phyloP scores from a whole-genome alignment of 2,113 vertebrate species.

The Panurus biarmicus region DNA sequence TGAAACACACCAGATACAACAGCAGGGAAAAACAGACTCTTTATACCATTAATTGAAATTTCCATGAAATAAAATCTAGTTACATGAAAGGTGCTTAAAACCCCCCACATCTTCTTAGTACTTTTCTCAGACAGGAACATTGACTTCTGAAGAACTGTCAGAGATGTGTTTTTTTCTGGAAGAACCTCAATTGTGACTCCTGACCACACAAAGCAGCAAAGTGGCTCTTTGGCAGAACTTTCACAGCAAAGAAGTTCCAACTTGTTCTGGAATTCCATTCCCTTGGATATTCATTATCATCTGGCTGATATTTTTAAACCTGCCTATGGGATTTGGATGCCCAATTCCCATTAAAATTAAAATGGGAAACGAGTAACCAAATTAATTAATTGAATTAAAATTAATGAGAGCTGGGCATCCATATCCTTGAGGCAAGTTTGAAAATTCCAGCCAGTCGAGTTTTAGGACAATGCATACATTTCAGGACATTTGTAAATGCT shows the following conservation, averaged over 20 bases:
- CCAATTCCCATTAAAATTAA: constrained; percentile 50
- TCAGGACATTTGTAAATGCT: neutral
- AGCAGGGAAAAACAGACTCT: neutral
- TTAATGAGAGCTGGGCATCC: constrained; percentile 45
- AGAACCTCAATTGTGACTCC: neutral
- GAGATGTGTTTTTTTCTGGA: neutral
- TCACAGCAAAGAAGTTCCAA: neutral
- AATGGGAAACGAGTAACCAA: constrained; percentile 33
- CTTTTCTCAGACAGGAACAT: neutral
- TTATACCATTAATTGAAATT: neutral
- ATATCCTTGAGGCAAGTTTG: constrained; percentile 31
- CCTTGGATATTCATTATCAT: constrained; percentile 37
- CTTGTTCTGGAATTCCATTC: neutral
- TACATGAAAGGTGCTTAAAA: neutral
- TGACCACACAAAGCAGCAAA: neutral
- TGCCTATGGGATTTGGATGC: constrained; percentile 41
- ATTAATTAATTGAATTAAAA: constrained; percentile 55
- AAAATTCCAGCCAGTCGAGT: neutral
- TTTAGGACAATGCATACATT: neutral
- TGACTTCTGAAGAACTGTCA: neutral
- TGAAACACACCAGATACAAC: neutral
- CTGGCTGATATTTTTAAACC: constrained; percentile 55
- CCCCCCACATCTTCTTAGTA: fast-evolving
- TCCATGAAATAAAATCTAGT: neutral
- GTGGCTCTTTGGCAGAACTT: neutral